These are phyloP conservation scores for Belonocnema kinseyi DNA, from an alignment of 1,140 invertebrate species.

Conservation along the genomic window DNA sequence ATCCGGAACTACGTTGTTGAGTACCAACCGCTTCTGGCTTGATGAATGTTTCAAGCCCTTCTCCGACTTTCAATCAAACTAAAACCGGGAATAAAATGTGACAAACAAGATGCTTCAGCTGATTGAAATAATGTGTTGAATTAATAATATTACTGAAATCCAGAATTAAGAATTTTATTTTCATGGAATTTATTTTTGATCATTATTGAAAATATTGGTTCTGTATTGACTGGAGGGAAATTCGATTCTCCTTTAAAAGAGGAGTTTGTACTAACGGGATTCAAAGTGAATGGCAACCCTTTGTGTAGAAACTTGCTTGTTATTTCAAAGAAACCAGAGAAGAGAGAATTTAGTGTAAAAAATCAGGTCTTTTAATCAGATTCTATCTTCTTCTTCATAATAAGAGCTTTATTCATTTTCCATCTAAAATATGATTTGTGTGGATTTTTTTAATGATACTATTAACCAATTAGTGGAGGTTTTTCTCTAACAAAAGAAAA, in stretches of 20 bases:
- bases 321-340: conserved; percentile 21
- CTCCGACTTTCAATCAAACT: no score
- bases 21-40: no score
- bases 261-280: neutral
- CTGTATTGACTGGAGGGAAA: neutral
- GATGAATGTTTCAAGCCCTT: no score
- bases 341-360: conserved; percentile 5
- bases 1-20: no score
- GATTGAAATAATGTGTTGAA: no score
- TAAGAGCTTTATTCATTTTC: conserved; percentile 29
- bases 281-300: no score
- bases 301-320: conserved; percentile 1
- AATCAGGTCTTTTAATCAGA: conserved; percentile 18
- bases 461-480: no score
- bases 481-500: no score
- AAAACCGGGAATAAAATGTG: no score
- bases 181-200: neutral
- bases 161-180: neutral
- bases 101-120: no score
- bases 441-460: neutral
- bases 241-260: neutral
- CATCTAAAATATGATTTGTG: conserved; percentile 9
- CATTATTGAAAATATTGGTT: neutral
- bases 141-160: no score
- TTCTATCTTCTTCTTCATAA: conserved; percentile 6